Conservation (phyloP, 2,888 invertebrate species). For the Platypus cylindrus region DNA sequence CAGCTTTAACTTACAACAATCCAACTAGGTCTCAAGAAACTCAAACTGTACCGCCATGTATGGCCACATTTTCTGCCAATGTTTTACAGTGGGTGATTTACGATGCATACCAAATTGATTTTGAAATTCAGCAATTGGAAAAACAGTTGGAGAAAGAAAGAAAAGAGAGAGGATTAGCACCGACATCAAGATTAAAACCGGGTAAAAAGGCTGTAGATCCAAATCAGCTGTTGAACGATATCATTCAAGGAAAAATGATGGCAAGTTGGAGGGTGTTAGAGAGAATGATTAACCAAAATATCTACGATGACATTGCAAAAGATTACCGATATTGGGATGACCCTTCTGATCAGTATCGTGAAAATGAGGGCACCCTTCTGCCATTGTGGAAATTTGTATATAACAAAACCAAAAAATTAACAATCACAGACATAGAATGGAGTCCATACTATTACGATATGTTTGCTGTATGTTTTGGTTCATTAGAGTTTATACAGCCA, state of each 20-base stretch:
- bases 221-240: conserved; percentile 50
- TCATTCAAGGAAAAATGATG: conserved; percentile 36
- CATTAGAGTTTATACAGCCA: conserved; percentile 81
- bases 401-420: conserved; percentile 72
- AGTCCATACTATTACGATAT: conserved; percentile 81
- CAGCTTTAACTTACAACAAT: conserved; percentile 69
- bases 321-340: conserved; percentile 97
- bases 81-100: conserved; percentile 84
- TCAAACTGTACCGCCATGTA: conserved; percentile 82
- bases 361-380: conserved; percentile 81
- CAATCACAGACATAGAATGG: conserved; percentile 80
- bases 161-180: conserved; percentile 30
- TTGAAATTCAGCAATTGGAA: conserved; percentile 55
- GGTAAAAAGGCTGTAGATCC: conserved; percentile 37
- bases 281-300: conserved; percentile 90
- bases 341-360: conserved; percentile 86
- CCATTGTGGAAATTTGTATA: conserved; percentile 89
- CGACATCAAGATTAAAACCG: conserved; percentile 18
- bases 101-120: conserved; percentile 78
- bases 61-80: conserved; percentile 59
- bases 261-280: conserved; percentile 78
- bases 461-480: conserved; percentile 81
- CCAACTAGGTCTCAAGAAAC: conserved; percentile 55
- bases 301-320: conserved; percentile 77
- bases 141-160: conserved; percentile 52